These are phyloP conservation scores for Macropus fuliginosus DNA, from an alignment of 2,797 vertebrate genomes.

Conservation along the genomic window DNA sequence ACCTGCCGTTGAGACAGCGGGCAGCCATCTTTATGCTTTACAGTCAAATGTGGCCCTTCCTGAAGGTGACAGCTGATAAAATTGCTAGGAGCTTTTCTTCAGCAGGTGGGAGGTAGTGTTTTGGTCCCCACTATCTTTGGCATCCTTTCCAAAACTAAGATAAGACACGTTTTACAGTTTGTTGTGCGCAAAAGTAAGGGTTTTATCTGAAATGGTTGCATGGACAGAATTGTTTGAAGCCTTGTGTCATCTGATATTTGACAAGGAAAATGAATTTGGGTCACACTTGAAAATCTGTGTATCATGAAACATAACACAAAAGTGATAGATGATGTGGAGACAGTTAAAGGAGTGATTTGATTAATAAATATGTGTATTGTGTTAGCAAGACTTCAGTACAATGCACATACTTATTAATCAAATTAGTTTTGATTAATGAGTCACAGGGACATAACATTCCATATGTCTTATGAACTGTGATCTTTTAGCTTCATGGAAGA, in stretches of 20 bases:
- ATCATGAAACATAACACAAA: neutral
- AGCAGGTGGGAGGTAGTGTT: neutral
- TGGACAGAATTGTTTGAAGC: slow-evolving; percentile 6
- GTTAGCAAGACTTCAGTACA: neutral
- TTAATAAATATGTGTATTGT: neutral
- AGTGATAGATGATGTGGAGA: neutral
- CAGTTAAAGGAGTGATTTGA: neutral
- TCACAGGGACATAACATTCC: neutral
- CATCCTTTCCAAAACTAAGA: neutral
- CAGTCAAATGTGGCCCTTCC: neutral
- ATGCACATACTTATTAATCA: too few relatives aligned
- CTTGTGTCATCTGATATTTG: slow-evolving; percentile 10
- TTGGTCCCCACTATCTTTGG: neutral
- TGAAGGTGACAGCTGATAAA: neutral
- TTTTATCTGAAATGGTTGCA: neutral
- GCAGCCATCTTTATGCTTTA: neutral
- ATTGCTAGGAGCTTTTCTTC: neutral
- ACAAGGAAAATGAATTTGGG: neutral
- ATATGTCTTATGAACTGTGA: too few relatives aligned
- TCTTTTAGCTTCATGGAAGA: neutral
- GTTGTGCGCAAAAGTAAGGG: neutral
- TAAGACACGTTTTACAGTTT: slow-evolving; percentile 28
- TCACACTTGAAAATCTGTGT: neutral
- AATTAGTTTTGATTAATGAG: too few relatives aligned
- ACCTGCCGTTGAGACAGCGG: neutral